Evolutionary conservation across 1,140 invertebrate species (phyloP).

Genomic region (Dreissena rostriformis): DNA sequence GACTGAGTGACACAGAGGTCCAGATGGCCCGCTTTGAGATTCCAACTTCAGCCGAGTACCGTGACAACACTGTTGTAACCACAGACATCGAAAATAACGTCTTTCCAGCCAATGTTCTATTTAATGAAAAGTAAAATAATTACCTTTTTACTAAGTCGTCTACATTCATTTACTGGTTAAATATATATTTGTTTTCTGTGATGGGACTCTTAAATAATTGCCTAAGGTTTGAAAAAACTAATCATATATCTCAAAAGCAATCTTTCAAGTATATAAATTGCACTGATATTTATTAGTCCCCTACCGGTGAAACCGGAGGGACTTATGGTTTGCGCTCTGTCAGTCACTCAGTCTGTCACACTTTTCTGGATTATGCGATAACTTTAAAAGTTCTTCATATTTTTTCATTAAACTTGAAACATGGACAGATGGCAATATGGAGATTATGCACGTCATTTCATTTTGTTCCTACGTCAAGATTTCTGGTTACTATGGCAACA

Average conservation of each 20-base stretch:
- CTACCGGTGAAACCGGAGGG: background rate
- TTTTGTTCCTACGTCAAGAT: too few species aligned
- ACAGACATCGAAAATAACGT: constrained; percentile 56
- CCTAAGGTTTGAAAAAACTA: background rate
- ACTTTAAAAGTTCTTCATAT: too few species aligned
- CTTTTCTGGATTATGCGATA: too few species aligned
- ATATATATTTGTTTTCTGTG: background rate
- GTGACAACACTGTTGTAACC: constrained; percentile 71
- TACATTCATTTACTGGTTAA: background rate
- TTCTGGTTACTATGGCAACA: too few species aligned
- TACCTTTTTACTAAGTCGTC: background rate
- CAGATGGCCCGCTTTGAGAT: constrained; percentile 80
- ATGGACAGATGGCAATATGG: too few species aligned
- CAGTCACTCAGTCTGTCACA: too few species aligned
- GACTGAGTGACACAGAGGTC: constrained; percentile 81
- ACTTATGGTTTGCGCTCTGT: too few species aligned
- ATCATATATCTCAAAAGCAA: background rate
- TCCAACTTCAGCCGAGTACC: constrained; percentile 71
- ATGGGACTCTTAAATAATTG: background rate
- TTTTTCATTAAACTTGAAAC: too few species aligned
- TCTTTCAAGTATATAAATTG: background rate
- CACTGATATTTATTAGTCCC: background rate
- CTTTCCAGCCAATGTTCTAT: constrained; percentile 65
- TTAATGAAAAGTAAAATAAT: constrained; percentile 75
- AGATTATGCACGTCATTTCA: too few species aligned